Evolutionary conservation across 2,888 invertebrate species (phyloP).

Genomic region (Ichneumoninae sp.): DNA sequence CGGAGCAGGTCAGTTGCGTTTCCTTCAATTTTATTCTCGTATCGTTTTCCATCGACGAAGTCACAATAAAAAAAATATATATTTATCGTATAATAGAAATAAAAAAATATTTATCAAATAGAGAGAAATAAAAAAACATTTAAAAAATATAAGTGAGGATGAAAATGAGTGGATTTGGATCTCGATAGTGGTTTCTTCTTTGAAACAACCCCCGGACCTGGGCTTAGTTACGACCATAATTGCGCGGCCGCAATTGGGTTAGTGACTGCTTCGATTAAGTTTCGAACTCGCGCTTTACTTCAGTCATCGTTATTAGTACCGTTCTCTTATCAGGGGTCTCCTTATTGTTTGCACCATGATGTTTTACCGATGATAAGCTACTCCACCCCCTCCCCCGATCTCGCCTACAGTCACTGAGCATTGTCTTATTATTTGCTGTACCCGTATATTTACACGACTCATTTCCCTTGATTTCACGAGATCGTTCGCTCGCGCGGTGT

Average conservation of each 20-base stretch:
- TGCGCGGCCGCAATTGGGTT: background rate
- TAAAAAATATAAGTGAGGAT: no score
- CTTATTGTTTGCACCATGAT: slow-evolving; percentile 76
- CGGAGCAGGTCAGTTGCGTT: slow-evolving; percentile 57
- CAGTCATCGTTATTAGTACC: slow-evolving; percentile 41
- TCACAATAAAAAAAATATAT: background rate
- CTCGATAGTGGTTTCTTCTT: no score
- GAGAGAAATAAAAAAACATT: background rate
- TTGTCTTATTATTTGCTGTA: slow-evolving; percentile 67
- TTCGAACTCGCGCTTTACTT: slow-evolving; percentile 29
- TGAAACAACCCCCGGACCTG: no score
- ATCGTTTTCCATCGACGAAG: background rate
- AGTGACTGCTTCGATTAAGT: slow-evolving; percentile 5
- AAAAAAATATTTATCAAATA: slow-evolving; percentile 32
- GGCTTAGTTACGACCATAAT: no score
- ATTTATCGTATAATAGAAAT: background rate
- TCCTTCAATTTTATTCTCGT: slow-evolving; percentile 13
- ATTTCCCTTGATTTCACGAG: slow-evolving; percentile 67
- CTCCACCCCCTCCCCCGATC: slow-evolving; percentile 27
- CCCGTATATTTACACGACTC: slow-evolving; percentile 68
- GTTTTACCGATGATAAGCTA: slow-evolving; percentile 76
- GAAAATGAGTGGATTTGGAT: no score
- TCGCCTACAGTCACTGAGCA: slow-evolving; percentile 27
- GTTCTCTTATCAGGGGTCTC: slow-evolving; percentile 72
- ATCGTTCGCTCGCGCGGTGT: slow-evolving; percentile 38